A percentile compares a stretch with the other conserved stretches of the same genome.
phyloP scores from a whole-genome alignment of 2,888 invertebrate species.

The Orthonychiurus folsomi region DNA sequence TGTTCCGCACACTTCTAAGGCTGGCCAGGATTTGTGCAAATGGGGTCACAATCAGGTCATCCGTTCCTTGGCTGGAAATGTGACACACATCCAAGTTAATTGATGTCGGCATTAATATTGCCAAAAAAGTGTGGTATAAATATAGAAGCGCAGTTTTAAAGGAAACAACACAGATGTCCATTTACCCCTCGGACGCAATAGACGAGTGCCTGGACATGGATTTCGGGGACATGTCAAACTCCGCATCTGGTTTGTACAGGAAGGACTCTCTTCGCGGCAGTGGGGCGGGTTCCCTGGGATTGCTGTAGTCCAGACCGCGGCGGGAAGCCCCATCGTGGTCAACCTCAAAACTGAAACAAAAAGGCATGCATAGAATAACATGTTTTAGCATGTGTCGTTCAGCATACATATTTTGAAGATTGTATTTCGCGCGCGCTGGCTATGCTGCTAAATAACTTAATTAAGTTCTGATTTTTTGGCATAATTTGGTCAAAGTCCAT shows the following conservation, averaged over 20 bases:
- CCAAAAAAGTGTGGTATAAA: too few species aligned
- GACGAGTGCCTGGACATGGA: not conserved
- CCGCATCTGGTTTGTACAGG: not conserved
- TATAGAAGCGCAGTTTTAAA: too few species aligned
- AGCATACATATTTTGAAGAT: too few species aligned
- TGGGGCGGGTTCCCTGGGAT: not conserved
- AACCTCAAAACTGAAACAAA: constrained; percentile 1
- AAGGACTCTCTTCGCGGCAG: not conserved
- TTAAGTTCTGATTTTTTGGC: too few species aligned
- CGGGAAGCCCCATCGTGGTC: not conserved
- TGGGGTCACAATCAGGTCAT: constrained; percentile 99
- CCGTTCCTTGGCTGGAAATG: constrained; percentile 69
- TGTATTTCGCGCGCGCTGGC: too few species aligned
- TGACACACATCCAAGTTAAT: too few species aligned
- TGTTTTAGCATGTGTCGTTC: too few species aligned
- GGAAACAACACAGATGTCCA: too few species aligned
- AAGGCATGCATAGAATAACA: too few species aligned
- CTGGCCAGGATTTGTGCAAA: constrained; percentile 99
- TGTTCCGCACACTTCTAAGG: constrained; percentile 94
- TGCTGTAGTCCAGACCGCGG: not conserved
- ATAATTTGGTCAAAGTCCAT: too few species aligned
- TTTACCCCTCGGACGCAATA: not conserved
- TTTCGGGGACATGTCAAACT: not conserved
- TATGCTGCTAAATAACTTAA: too few species aligned
- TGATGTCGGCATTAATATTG: too few species aligned